Evolutionary conservation across 2,113 vertebrate species (phyloP), one percentile per base, ranked within the genome.

Genomic region (Sturnus vulgaris): DNA sequence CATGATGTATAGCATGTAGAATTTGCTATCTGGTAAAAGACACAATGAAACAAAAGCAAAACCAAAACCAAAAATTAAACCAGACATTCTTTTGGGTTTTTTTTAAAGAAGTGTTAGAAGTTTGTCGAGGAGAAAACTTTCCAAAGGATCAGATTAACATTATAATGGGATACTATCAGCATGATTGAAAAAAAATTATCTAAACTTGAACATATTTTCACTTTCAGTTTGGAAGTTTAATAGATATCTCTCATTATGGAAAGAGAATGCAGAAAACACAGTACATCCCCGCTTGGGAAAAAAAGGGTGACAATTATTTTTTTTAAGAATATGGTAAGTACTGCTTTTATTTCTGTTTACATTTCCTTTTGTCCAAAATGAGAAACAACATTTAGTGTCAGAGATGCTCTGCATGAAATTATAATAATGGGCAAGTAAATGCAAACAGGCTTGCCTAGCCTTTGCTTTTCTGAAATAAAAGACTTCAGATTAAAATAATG

Each of bases 401-500:
- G 68, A 89, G 82, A 33, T 78, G 47, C 19, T 91, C 35, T 88
- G 15, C 59, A 78, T 90, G 52, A 92, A 89, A 86, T 81, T 77
- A 56, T 40, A 95, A 50, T 33, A 88, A 71, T 50, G 86, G 81
- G 37, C 60, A 95, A 94, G 23, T 79, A 92, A 92, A 39, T 40
- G 14, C 91, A 95, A 95, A 68, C 20, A 70, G 20, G 13, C 6
- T n/a, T 55, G 47, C 16, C 25, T 64, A 65, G 10, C 22, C 50
- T 96, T 95, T 88, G 40, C 5, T 95, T 91, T 93, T 84, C 28
- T 92, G 59, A 82, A 97, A 60, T 56, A 52, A 88, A 65, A 82
- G 13, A 4, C 18, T 18, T 61, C 2, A 4, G 40, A 64, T 90
- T 94, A 95, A 91, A 94, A 71, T 91, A 92, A 90, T 49, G 19